These are phyloP conservation scores for Sebastes hubbsi DNA, from an alignment of 2,797 vertebrate genomes.

Conservation along the genomic window DNA sequence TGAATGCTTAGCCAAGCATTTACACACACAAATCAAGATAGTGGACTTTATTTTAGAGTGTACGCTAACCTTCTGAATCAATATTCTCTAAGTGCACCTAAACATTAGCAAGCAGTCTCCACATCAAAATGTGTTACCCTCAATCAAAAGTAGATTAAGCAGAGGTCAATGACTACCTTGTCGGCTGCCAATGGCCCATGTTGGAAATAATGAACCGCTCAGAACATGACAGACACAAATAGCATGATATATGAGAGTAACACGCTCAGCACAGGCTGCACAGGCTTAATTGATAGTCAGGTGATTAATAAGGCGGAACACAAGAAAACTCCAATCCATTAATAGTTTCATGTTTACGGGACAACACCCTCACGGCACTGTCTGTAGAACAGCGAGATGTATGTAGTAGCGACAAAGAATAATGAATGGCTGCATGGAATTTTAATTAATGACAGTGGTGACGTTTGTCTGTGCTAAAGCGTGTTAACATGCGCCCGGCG, in stretches of 20 bases:
- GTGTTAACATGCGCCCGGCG: constrained; percentile 41
- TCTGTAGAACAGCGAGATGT: constrained; percentile 29
- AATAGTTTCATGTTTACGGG: constrained; percentile 30
- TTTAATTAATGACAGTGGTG: constrained; percentile 56
- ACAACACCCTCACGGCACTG: constrained; percentile 8
- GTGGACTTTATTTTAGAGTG: constrained; percentile 21
- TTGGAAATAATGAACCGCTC: constrained; percentile 70
- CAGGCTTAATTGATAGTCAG: constrained; percentile 64
- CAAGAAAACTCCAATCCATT: constrained; percentile 62
- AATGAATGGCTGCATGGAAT: constrained; percentile 45
- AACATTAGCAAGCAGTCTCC: constrained; percentile 30
- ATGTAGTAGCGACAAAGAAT: constrained; percentile 8
- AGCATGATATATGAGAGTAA: constrained; percentile 65
- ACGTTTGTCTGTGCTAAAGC: constrained; percentile 30
- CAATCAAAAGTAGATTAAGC: constrained; percentile 67
- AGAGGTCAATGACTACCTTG: constrained; percentile 67
- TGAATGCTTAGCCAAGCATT: constrained; percentile 33
- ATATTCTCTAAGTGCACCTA: constrained; percentile 28
- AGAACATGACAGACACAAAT: constrained; percentile 70
- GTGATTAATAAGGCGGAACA: constrained; percentile 66
- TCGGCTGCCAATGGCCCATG: constrained; percentile 59
- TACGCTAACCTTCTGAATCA: constrained; percentile 18
- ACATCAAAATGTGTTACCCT: constrained; percentile 49
- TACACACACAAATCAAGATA: constrained; percentile 24
- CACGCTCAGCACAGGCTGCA: constrained; percentile 7